Evolutionary conservation across 1,140 invertebrate species (phyloP).

Genomic region (Galleria mellonella): DNA sequence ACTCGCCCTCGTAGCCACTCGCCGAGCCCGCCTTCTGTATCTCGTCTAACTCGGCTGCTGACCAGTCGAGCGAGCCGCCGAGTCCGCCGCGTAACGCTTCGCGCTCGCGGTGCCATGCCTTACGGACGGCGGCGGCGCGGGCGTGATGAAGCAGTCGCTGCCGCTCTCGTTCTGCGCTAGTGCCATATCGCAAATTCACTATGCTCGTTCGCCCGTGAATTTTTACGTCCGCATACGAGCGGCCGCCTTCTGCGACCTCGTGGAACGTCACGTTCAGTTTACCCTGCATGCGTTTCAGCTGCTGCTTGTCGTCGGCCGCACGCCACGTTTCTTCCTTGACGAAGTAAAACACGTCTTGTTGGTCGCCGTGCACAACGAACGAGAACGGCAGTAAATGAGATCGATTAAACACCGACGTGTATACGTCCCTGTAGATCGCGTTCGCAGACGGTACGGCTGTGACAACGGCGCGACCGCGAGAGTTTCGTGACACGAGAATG

Average conservation of each 20-base stretch:
- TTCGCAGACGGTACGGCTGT: slow-evolving; percentile 91
- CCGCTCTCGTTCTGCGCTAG: slow-evolving; percentile 90
- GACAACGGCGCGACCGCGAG: slow-evolving; percentile 86
- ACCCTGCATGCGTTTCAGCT: slow-evolving; percentile 90
- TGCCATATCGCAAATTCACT: slow-evolving; percentile 91
- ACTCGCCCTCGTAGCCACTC: slow-evolving; percentile 90
- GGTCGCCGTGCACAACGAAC: slow-evolving; percentile 90
- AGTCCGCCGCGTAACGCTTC: slow-evolving; percentile 87
- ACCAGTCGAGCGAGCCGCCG: slow-evolving; percentile 83
- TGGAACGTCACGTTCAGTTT: slow-evolving; percentile 96
- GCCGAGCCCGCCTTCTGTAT: slow-evolving; percentile 88
- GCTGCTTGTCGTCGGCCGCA: slow-evolving; percentile 89
- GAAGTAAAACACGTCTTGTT: slow-evolving; percentile 96
- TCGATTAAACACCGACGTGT: slow-evolving; percentile 94
- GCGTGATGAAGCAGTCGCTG: slow-evolving; percentile 92
- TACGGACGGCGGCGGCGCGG: slow-evolving; percentile 87
- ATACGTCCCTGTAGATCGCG: slow-evolving; percentile 92
- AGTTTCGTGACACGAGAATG: slow-evolving; percentile 88
- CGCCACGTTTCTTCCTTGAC: slow-evolving; percentile 93
- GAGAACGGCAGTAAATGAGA: slow-evolving; percentile 92
- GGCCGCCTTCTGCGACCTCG: slow-evolving; percentile 83
- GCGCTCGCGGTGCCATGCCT: slow-evolving; percentile 94
- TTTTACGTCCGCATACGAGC: slow-evolving; percentile 87
- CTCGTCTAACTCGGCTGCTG: slow-evolving; percentile 88
- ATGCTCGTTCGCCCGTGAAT: slow-evolving; percentile 89